Percentiles rank a stretch among this genome's conserved stretches.
Conservation (phyloP, 2,888 invertebrate species). For the Pristionchus exspectatus region DNA sequence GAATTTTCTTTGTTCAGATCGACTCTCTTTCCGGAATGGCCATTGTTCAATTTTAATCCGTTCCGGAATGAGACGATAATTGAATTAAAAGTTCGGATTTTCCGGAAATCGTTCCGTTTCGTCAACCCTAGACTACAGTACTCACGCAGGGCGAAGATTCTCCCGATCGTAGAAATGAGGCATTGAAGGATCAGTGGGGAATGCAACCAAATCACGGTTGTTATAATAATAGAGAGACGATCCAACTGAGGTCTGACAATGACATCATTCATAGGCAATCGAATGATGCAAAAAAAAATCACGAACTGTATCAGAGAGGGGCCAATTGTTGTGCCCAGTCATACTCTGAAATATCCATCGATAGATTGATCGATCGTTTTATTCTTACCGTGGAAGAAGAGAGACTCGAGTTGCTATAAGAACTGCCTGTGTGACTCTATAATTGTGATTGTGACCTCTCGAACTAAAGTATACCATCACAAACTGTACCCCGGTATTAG, state of each 20-base stretch:
- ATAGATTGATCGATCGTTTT: background rate
- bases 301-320: background rate
- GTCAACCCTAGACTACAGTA: constrained; percentile 6
- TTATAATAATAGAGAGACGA: background rate
- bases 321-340: background rate
- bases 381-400: background rate
- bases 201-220: background rate
- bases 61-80: no score
- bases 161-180: constrained; percentile 22
- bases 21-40: no score
- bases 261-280: background rate
- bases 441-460: background rate
- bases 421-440: constrained; percentile 6
- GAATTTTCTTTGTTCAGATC: no score
- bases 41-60: no score
- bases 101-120: no score
- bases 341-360: background rate
- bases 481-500: background rate
- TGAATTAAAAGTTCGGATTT: no score
- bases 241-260: background rate
- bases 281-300: background rate
- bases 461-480: background rate
- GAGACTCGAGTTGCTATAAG: background rate
- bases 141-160: background rate
- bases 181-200: background rate